Percentiles rank a stretch among this genome's conserved stretches.
phyloP scores from a whole-genome alignment of 2,797 vertebrate genomes.

The Crax fasciolata region DNA sequence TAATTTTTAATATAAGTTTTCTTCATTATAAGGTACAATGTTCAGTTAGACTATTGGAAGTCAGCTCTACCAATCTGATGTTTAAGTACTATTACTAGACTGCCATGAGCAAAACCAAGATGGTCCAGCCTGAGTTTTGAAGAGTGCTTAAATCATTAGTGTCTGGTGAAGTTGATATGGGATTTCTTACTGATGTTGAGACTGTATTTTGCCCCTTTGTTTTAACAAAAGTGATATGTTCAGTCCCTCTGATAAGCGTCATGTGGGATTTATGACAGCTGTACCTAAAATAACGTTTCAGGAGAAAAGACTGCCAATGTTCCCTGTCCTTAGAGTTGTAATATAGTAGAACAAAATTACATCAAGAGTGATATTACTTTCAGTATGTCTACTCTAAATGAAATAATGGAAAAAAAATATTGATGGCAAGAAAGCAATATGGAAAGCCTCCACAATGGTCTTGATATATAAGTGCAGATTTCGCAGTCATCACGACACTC shows the following conservation, averaged over 20 bases:
- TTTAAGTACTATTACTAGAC: not conserved
- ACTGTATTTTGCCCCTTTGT: not conserved
- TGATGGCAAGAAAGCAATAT: not conserved
- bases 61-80: not conserved
- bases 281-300: not conserved
- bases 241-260: not conserved
- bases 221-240: not conserved
- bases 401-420: not conserved
- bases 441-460: not conserved
- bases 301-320: not conserved
- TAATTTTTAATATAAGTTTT: conserved; percentile 64
- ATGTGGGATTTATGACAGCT: not conserved
- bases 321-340: not conserved
- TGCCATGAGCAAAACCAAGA: not conserved
- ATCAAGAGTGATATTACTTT: not conserved
- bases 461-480: not conserved
- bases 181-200: not conserved
- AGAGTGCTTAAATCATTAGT: not conserved
- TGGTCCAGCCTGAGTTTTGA: not conserved
- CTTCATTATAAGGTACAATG: conserved; percentile 8
- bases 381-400: not conserved
- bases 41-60: conserved; percentile 32
- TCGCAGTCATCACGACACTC: not conserved
- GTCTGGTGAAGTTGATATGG: not conserved
- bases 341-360: not conserved